Conservation (phyloP, 2,888 invertebrate genomes). For the Tetropium fuscum region DNA sequence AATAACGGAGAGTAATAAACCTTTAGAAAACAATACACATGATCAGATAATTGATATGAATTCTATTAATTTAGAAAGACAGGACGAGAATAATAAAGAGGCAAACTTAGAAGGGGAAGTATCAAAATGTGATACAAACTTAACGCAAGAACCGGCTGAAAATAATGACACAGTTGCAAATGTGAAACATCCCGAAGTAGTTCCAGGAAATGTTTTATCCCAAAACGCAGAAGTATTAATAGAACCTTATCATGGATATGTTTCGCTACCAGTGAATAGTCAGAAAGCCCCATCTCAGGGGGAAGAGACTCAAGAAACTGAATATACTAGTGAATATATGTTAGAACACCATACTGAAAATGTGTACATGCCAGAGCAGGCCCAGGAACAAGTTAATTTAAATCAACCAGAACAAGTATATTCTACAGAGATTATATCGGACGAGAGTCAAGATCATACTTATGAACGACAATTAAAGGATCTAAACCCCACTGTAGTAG, state of each 20-base stretch:
- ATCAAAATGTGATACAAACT: background rate
- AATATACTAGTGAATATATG: slow-evolving; percentile 13
- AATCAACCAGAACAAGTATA: slow-evolving; percentile 4
- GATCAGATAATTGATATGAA: background rate
- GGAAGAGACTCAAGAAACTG: background rate
- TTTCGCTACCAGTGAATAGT: background rate
- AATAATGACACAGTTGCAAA: background rate
- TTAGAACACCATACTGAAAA: slow-evolving; percentile 11
- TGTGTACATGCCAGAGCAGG: slow-evolving; percentile 16
- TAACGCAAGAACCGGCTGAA: background rate
- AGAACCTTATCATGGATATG: too few relatives aligned
- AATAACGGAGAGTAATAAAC: background rate
- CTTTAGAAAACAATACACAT: background rate
- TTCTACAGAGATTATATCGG: background rate
- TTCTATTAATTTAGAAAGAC: background rate
- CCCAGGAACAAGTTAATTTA: background rate
- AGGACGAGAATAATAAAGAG: background rate
- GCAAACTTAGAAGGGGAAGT: background rate
- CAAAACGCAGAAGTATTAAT: background rate
- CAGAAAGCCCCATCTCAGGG: background rate
- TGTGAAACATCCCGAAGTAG: background rate
- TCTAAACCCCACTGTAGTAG: background rate
- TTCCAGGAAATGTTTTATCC: background rate
- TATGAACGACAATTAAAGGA: background rate
- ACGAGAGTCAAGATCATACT: background rate